phyloP scores from a whole-genome alignment of 2,113 vertebrate genomes.

The Seriola quinqueradiata region DNA sequence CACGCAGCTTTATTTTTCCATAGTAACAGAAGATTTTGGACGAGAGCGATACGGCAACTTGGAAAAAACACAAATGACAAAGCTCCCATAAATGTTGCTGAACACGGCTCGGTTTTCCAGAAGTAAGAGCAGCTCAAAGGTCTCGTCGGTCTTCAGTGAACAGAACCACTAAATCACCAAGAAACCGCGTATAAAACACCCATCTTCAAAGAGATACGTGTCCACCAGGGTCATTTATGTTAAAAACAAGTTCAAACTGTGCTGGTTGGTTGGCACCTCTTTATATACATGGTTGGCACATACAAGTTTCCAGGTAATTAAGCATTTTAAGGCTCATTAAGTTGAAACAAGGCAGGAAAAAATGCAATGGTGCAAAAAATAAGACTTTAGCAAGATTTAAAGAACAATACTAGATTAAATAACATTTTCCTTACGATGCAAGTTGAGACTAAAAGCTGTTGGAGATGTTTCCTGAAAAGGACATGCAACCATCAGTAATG shows the following conservation, averaged over 20 bases:
- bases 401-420: neutral
- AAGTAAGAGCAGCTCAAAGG: neutral
- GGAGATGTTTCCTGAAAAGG: too few species aligned
- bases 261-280: neutral
- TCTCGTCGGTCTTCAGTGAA: slow-evolving; percentile 11
- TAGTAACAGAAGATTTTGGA: slow-evolving; percentile 11
- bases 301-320: slow-evolving; percentile 2
- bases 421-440: neutral
- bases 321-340: neutral
- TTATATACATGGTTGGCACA: neutral
- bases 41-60: neutral
- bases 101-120: slow-evolving; percentile 37
- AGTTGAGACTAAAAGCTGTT: neutral
- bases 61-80: neutral
- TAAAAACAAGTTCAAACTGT: neutral
- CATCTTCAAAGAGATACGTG: neutral
- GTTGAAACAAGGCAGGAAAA: neutral
- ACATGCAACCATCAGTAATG: too few species aligned
- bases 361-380: neutral
- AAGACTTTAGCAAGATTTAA: neutral
- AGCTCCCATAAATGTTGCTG: slow-evolving; percentile 17
- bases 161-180: slow-evolving; percentile 14
- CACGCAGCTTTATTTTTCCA: slow-evolving; percentile 17
- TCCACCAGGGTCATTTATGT: neutral
- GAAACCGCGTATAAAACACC: neutral